Base-by-base conservation (phyloP, 2,888 invertebrate genomes). In the Drosophila peninsularis region DNA sequence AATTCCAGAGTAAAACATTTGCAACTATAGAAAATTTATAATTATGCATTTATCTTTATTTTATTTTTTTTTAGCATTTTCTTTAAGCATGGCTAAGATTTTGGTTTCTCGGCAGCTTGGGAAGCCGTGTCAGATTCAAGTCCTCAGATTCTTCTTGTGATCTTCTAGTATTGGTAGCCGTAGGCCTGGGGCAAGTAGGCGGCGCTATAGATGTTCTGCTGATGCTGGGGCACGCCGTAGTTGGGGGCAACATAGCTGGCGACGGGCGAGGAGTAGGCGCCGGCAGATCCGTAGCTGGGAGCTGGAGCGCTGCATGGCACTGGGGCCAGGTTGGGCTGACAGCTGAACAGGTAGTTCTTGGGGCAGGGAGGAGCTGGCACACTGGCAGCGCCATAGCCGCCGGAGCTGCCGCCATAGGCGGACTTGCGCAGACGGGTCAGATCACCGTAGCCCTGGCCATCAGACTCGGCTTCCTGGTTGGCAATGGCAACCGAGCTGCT, bases 331-430 rank as follows among this genome's bases (percentile, higher is more conserved):
- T 78, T 86, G 57, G 91, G 90, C 71, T 90, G 87, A 65, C 90
- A 90, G 70, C 90, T 89, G 78, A 90, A 82, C 62, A 90, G 65
- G 37, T 90, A 84, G 78, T 89, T 91, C 76, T 85, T 90, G 49
- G 91, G 91, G 78, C 90, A 90, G 7, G 90, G 90, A 17, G 82
- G 85, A 54, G 89, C 71, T 53, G 78, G 78, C 41, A 84, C 65
- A 54, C 81, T 89, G 61, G 85, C 56, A 50, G 17, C 84, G 7
- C 84, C 84, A 65, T 81, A 88, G 14, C 73, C 67, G 47, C 88
- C 80, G 13, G 82, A 65, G 73, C 79, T 80, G 54, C 67, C 78
- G 32, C 88, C 90, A 41, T 90, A 90, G 9, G 90, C 88, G 0
- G 90, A 73, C 75, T 91, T 91, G 55, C 90, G 90, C 50, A 81